Base-by-base conservation (phyloP, 2,113 vertebrate species). In the Cathartes aura region DNA sequence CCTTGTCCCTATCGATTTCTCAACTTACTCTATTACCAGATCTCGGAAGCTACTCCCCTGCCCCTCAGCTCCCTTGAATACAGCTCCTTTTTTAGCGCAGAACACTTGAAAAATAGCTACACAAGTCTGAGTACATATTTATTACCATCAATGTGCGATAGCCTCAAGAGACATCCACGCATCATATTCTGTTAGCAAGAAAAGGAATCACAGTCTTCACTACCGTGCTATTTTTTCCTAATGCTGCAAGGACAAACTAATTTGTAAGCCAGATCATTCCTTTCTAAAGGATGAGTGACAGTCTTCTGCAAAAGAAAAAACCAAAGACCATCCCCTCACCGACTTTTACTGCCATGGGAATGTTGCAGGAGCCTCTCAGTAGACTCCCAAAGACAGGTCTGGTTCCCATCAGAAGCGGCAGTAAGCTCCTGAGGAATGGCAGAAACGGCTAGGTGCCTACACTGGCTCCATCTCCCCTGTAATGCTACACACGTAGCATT, bases 121-220 rank as follows among this genome's bases (percentile, higher is more conserved):
- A 1, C 64, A 78, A 89, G 81, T 15, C 86, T 87, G 50, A 90
- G 91, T 67, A 91, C 84, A 82, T 84, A 90, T 93, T 97, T 96
- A 97, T 90, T 82, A 90, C 70, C 73, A 84, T 89, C 90, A 87
- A 6, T 11, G 64, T 23, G 90, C 0, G 0, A 74, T 72, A 85
- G 90, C 86, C 87, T 58, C 94, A 43, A 94, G 88, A 93, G 89
- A 96, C 79, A 89, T 38, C 72, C 56, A 83, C 6, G 15, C 89
- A 97, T 92, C 92, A 93, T 60, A 38, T 56, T 87, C 85, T 82
- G 78, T 94, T 96, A 97, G 94, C 81, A 71, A 96, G 55, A 72
- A 85, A 91, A 85, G 58, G 67, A 93, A 91, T 90, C 82, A 63
- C 6, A 56, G 84, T 24, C 85, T 82, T 93, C 92, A 85, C 73